Base-by-base conservation (phyloP, 1,140 invertebrate species). In the Scaptomyza hsui region DNA sequence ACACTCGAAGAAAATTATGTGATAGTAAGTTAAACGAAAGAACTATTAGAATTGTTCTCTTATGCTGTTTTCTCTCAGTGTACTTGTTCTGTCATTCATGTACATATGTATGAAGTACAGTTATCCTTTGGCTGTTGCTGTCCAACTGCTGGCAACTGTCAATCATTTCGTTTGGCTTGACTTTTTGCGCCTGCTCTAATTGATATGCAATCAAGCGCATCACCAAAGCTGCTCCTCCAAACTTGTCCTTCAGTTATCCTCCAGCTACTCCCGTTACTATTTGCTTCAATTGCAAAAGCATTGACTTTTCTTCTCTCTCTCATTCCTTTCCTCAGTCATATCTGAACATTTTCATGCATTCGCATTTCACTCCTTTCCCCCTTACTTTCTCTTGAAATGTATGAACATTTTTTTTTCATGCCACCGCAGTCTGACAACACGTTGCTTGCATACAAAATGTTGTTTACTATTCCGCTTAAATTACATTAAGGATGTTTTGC, bases 401-500 rank as follows among this genome's bases (percentile, higher is more conserved):
- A n/a, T 18, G 21, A 4, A 1, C 39, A 69, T 52, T 72, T 72
- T 62, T 35, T 48, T 41, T 55, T 56, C 48, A 16, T 45, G 4
- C 10, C 16, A 32, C 15, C 55, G 44, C 74, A 63, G 62, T 60
- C 47, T 77, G 78, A 29, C 37, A 52, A 70, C 67, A 88, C 82
- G 83, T 64, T 56, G 72, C 63, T 42, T 88, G 82, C 83, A 88
- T 88, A 89, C 82, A 72, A 72, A 88, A 88, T 88, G 60, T 89
- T 88, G 82, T 88, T 88, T 88, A 88, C 82, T 82, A 82, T 88
- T 75, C 75, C 82, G 82, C 83, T 88, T 76, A 88, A 88, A 88
- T 88, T 88, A 88, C 82, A 88, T 88, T 88, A 88, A 88, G 82
- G 82, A 88, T 88, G 82, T 88, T 88, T 88, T 88, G 75, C 82